Evolutionary conservation across 2,888 invertebrate genomes (phyloP).

Genomic region (Tetragnatha montana): DNA sequence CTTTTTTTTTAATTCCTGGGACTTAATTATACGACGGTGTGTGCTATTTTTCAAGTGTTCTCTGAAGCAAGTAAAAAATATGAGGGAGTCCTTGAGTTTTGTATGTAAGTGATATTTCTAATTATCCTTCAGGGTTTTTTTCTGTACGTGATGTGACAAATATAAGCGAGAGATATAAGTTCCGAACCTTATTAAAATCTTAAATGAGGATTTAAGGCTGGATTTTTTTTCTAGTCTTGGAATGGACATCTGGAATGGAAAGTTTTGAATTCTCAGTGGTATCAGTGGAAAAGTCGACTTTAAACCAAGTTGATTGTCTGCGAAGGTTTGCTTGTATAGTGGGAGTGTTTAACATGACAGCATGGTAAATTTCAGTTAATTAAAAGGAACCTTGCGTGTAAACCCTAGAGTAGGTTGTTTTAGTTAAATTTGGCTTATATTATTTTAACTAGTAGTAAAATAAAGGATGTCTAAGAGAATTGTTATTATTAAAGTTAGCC

Average conservation of each 20-base stretch:
- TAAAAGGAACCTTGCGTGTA: background rate
- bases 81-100: background rate
- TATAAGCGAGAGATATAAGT: background rate
- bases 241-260: background rate
- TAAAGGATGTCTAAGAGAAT: background rate
- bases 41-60: background rate
- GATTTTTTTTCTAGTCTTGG: background rate
- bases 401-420: background rate
- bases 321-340: background rate
- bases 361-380: background rate
- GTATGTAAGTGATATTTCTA: constrained; percentile 1
- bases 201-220: background rate
- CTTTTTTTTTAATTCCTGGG: background rate
- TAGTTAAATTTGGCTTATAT: background rate
- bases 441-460: background rate
- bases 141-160: background rate
- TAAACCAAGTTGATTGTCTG: background rate
- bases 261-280: background rate
- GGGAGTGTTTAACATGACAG: background rate
- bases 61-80: background rate
- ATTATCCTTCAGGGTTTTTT: background rate
- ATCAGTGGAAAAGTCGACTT: background rate
- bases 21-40: background rate
- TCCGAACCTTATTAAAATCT: background rate
- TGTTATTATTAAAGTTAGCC: too few relatives aligned